Base-by-base conservation (phyloP, 2,113 vertebrate species). In the Corythoichthys intestinalis region DNA sequence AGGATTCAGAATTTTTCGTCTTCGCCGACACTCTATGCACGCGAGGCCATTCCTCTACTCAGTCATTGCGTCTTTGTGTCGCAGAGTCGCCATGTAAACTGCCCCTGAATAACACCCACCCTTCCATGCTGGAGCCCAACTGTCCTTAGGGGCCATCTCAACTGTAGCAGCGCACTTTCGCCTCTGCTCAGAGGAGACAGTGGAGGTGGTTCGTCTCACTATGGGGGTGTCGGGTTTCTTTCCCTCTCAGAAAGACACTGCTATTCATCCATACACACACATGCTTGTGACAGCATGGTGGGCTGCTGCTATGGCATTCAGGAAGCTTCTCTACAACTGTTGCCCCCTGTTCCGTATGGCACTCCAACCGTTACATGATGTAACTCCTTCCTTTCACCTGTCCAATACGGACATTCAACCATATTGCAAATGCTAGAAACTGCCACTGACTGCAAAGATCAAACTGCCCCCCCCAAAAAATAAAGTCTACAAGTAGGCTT, bases 261-360 rank as follows among this genome's bases (percentile, higher is more conserved):
- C 76, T 75, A 63, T 81, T 75, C 73, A 71, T 70, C 71, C 64
- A 50, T 62, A 71, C 71, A 81, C 74, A 79, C 67, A 76, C 71
- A 78, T 67, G 83, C 41, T 76, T 79, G 73, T 77, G 65, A 85
- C 73, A 79, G 74, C 58, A 74, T 76, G 72, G 39, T 70, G 75
- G 73, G 44, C 76, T 73, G 35, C 75, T 74, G 81, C 73, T 68
- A 63, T 89, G 87, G 84, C 75, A 89, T 90, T 83, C 75, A 70
- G 80, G 79, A 73, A 70, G 67, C 77, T 88, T 78, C 72, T 71
- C 78, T 71, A 78, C 87, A 90, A 91, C 87, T 88, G 85, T 85
- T 46, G 77, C 80, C 72, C 82, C 71, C 85, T n/a, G n/a, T n/a
- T n/a, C n/a, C 73, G 80, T 88, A 71, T 74, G 80, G 77, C 82